Percentiles rank a stretch among this genome's conserved stretches.
Conservation (phyloP, 2,888 invertebrate genomes). For the Pycnomerus fuliginosus region DNA sequence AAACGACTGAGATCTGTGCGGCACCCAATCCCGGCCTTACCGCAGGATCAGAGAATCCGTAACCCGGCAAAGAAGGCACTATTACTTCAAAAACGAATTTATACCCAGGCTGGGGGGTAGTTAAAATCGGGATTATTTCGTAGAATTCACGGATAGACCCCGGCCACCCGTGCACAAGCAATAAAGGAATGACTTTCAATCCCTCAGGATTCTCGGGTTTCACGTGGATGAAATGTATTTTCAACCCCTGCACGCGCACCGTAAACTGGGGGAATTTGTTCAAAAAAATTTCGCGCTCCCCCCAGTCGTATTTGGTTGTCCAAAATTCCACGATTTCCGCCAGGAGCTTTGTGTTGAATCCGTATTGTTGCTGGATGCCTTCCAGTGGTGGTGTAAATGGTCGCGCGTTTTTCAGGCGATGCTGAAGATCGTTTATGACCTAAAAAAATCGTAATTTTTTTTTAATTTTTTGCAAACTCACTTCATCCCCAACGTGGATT, state of each 20-base stretch:
- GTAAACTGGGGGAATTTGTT: slow-evolving; percentile 69
- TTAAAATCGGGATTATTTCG: slow-evolving; percentile 67
- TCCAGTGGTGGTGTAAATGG: slow-evolving; percentile 59
- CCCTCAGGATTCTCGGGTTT: slow-evolving; percentile 54
- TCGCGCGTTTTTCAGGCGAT: slow-evolving; percentile 56
- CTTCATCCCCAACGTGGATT: slow-evolving; percentile 62
- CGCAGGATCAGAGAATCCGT: slow-evolving; percentile 58
- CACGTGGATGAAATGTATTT: slow-evolving; percentile 59
- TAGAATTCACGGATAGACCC: slow-evolving; percentile 84
- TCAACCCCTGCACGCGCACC: slow-evolving; percentile 69
- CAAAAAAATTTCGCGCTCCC: slow-evolving; percentile 59
- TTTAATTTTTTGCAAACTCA: slow-evolving; percentile 54
- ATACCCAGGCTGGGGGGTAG: slow-evolving; percentile 54
- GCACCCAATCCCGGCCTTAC: slow-evolving; percentile 64
- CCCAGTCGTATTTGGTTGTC: slow-evolving; percentile 70
- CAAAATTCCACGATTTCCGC: slow-evolving; percentile 73
- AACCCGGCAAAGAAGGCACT: slow-evolving; percentile 58
- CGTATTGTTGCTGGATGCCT: slow-evolving; percentile 73
- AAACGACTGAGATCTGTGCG: slow-evolving; percentile 59
- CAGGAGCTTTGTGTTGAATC: slow-evolving; percentile 70
- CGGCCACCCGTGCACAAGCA: slow-evolving; percentile 87
- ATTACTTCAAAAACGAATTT: slow-evolving; percentile 69
- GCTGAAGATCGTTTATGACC: slow-evolving; percentile 55
- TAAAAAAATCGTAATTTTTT: slow-evolving; percentile 28
- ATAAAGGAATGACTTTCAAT: slow-evolving; percentile 60